Base-by-base conservation (phyloP, 2,888 invertebrate species). In the Scaptomyza polygonia region DNA sequence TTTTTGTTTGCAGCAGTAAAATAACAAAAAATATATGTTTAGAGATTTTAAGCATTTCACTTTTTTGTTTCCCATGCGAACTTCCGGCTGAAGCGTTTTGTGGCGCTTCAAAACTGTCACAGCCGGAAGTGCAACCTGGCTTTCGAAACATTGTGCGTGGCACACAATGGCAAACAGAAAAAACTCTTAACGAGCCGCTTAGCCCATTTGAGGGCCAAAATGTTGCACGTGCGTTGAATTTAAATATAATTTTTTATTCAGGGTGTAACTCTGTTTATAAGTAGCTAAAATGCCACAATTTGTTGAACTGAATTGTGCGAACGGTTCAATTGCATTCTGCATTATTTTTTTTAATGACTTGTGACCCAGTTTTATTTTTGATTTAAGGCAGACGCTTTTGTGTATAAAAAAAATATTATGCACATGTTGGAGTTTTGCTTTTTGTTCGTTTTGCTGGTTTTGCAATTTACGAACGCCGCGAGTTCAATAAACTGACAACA, bases 101-200 rank as follows among this genome's bases (percentile, higher is more conserved):
- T 85, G 86, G 72, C 72, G 79, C 86, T 68, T 74, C n/a, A 59
- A 65, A 79, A 74, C 73, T 86, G 88, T 86, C 83, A 64, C 75
- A 79, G 64, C 78, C 88, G 84, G 84, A 85, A 85, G 72, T 88
- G 84, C 84, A 84, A 83, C 83, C 86, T 88, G 86, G 84, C 65
- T 79, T 71, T 66, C 70, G 55, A 68, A 70, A 57, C n/a, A n/a
- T n/a, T 59, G n/a, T 42, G 62, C 59, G 73, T 73, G 82, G 72
- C 66, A 61, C 53, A 45, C 25, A 25, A 25, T 25, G 25, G 25
- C 21, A 25, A n/a, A 12, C 11, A 1, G 1, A 16, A 16, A 8
- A 18, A 16, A 8, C 30, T 5, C 49, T 66, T 85, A 83, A 88
- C 88, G 83, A 79, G 63, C 73, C 59, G 88, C 82, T 88, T 73